Conservation (phyloP, 2,113 vertebrate species). For the Tricholaema leucomelas region DNA sequence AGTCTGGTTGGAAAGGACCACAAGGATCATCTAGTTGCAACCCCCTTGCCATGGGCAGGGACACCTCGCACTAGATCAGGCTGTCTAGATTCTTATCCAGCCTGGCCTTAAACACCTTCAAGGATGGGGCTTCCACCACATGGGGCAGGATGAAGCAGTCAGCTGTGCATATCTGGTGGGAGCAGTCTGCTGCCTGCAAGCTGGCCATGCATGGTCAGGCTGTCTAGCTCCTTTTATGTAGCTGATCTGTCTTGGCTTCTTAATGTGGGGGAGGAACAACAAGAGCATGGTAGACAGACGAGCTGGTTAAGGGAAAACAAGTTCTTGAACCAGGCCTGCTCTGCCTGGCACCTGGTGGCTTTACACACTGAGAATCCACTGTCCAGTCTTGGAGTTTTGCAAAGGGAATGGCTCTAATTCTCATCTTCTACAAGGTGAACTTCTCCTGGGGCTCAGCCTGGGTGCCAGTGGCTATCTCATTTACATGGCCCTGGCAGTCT, state of each 20-base stretch:
- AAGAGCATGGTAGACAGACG: neutral
- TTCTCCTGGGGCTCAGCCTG: neutral
- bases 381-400: neutral
- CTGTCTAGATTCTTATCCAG: too few species aligned
- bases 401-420: neutral
- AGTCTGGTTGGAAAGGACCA: too few species aligned
- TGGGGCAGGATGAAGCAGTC: neutral
- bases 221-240: neutral
- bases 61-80: too few species aligned
- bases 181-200: neutral
- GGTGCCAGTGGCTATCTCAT: accelerated
- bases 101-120: too few species aligned
- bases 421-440: neutral
- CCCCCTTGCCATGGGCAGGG: too few species aligned
- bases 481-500: neutral
- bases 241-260: neutral
- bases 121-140: too few species aligned
- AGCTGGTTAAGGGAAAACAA: neutral
- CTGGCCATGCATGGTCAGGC: neutral
- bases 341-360: neutral
- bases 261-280: neutral
- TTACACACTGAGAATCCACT: neutral
- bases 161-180: neutral
- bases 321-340: neutral
- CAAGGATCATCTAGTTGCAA: too few species aligned